Conservation (phyloP, 2,888 invertebrate species). For the Neria commutata region DNA sequence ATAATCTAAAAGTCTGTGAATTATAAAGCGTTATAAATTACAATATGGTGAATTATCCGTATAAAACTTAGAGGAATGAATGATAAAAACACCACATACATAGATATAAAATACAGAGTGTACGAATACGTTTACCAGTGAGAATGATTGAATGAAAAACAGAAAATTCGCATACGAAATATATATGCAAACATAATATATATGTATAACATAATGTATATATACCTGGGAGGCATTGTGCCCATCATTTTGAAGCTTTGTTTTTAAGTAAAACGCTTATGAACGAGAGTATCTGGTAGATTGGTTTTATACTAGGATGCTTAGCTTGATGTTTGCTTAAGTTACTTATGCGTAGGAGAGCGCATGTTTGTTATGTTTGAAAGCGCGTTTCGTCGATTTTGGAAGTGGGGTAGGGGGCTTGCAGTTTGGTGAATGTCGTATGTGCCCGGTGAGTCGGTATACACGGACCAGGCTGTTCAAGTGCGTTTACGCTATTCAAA, state of each 20-base stretch:
- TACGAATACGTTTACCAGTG: conserved; percentile 8
- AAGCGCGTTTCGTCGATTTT: conserved; percentile 33
- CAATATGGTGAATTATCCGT: too few relatives aligned
- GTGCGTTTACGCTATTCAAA: conserved; percentile 11
- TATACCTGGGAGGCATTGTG: conserved; percentile 64
- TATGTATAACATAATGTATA: conserved; percentile 31
- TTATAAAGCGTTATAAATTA: too few relatives aligned
- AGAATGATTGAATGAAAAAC: conserved; percentile 20
- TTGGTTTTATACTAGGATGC: conserved; percentile 14
- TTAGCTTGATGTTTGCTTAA: conserved; percentile 9
- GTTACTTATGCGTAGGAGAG: conserved; percentile 4
- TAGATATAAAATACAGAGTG: not conserved
- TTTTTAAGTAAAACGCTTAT: conserved; percentile 30
- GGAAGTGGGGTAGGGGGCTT: too few relatives aligned
- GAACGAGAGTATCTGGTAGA: conserved; percentile 24
- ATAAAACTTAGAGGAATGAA: too few relatives aligned
- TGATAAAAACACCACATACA: not conserved
- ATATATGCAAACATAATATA: not conserved
- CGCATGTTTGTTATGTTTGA: conserved; percentile 31
- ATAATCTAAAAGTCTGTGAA: too few relatives aligned
- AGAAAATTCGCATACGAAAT: conserved; percentile 19
- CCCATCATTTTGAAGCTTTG: conserved; percentile 62
- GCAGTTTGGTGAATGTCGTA: conserved; percentile 62
- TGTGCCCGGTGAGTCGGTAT: conserved; percentile 49
- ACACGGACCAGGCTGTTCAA: conserved; percentile 14